Percentiles rank a stretch among this genome's conserved stretches.
These are phyloP conservation scores for Thymelicus acteon DNA, from an alignment of 2,888 invertebrate species.

Conservation along the genomic window DNA sequence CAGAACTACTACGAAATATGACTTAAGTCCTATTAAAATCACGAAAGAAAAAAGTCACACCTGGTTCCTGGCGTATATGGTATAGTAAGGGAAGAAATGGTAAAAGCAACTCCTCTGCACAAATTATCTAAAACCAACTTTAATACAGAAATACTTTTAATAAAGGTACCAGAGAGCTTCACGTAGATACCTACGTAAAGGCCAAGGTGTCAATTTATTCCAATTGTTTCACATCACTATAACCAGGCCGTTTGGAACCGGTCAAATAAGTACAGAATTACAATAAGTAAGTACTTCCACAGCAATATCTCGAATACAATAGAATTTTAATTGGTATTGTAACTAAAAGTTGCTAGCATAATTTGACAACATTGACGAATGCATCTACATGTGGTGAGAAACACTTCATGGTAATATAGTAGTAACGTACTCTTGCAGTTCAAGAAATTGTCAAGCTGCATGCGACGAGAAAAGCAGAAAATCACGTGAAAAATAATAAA, in stretches of 20 bases:
- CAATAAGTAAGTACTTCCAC: background rate
- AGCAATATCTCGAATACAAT: conserved; percentile 26
- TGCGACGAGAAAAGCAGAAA: too few species aligned
- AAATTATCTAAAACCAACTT: background rate
- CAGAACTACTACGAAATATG: too few species aligned
- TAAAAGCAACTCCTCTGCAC: too few species aligned
- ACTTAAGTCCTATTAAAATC: too few species aligned
- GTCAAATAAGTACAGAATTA: conserved; percentile 25
- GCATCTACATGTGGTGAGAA: background rate
- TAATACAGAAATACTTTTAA: background rate
- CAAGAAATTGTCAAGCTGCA: too few species aligned
- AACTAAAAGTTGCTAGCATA: conserved; percentile 2
- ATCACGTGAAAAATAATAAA: too few species aligned
- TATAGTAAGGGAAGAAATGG: too few species aligned
- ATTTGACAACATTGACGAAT: background rate
- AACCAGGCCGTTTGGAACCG: conserved; percentile 15
- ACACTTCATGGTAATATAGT: background rate
- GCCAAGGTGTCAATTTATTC: conserved; percentile 24
- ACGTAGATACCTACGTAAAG: background rate
- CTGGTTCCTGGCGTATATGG: too few species aligned
- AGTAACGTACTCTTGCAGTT: too few species aligned
- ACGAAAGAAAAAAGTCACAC: too few species aligned
- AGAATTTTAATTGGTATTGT: conserved; percentile 20
- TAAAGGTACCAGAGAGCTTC: background rate
- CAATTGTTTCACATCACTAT: conserved; percentile 19